Evolutionary conservation across 2,797 vertebrate genomes (phyloP), one percentile per base, ranked within the genome.

Genomic region (Cossypha niveicapilla): DNA sequence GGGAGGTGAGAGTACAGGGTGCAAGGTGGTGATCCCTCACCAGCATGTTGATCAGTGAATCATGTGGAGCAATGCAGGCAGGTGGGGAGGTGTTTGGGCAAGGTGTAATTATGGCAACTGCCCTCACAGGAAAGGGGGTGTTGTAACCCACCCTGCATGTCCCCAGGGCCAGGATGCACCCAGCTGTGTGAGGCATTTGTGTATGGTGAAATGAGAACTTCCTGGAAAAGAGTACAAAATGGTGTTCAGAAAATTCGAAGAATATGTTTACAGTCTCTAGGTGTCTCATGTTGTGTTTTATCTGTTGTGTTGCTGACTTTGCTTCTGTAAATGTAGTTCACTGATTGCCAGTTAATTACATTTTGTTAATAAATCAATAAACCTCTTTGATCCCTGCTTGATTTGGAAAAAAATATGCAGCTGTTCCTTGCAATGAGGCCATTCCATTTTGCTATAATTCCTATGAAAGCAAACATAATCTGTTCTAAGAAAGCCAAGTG

Each of bases 351-450:
- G 61, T 83, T 92, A 94, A 95, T 94, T 93, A 83, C n/a, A 27
- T 18, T 25, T 79, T 76, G 67, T 92, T 93, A 94, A 96, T 95
- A 92, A 89, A 93, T 88, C 77, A 87, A 65, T 83, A 68, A 78
- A 84, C 4, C 24, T 77, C 50, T 83, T 83, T 3, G 8, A 41
- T 75, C 35, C 22, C 18, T 23, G 53, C 35, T 37, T 0, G 0
- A 57, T 77, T 62, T 84, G 21, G 32, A 34, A 57, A 72, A 72
- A 88, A 74, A 35, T 2, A 47, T 3, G 9, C 57, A 65, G 61
- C 54, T 61, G 34, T 68, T 92, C 32, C 30, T 77, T 72, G 48
- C 57, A 80, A 48, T 5, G 12, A 79, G 50, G 45, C 54, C 62
- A 50, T 75, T 84, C 41, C 35, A 30, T 86, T 91, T 78, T 65